Evolutionary conservation across 2,113 vertebrate species (phyloP), one percentile per base, ranked within the genome.

Genomic region (Anser cygnoides): DNA sequence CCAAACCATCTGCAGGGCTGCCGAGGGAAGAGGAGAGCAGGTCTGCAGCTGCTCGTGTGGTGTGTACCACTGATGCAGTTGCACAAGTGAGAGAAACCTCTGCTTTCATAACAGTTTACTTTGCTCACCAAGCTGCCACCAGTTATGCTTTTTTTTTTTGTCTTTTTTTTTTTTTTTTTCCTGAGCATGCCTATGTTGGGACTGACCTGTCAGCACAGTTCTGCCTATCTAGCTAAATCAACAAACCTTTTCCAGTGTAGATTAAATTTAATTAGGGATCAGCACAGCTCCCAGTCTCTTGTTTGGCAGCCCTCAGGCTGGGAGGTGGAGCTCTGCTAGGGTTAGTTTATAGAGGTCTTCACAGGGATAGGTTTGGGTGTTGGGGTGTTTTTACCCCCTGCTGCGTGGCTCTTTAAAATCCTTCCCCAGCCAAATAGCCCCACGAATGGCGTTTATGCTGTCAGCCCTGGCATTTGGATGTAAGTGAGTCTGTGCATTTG

Each of bases 241-340:
- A 92, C 72, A 94, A 55, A 67, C 33, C 63, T 26, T 91, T 46
- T 52, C 35, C 22, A 86, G 22, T 49, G 59, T 17, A 61, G 71
- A 74, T 92, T 94, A 67, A 66, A 90, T 0, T 76, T 83, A 91
- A 90, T 95, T 80, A 94, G 55, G 72, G 75, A 86, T 95, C 88
- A 93, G 33, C 22, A 19, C 7, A 54, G 39, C 59, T 80, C 67
- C n/a, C 29, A 68, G 35, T 2, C 20, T 46, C 31, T 74, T 79
- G 28, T 25, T n/a, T 16, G 44, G 68, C 59, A 86, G 72, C 86
- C 90, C 76, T 63, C 22, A 16, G 91, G 83, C 86, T 81, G 17
- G 11, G 33, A 90, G 75, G 41, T 77, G 89, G 63, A 86, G 59
- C 83, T 74, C 12, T 13, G 55, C 39, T 84, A 18, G 21, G 19